Percentiles rank a stretch among this genome's conserved stretches.
These are phyloP conservation scores for Tinea trinotella DNA, from an alignment of 2,888 invertebrate species.

Conservation along the genomic window DNA sequence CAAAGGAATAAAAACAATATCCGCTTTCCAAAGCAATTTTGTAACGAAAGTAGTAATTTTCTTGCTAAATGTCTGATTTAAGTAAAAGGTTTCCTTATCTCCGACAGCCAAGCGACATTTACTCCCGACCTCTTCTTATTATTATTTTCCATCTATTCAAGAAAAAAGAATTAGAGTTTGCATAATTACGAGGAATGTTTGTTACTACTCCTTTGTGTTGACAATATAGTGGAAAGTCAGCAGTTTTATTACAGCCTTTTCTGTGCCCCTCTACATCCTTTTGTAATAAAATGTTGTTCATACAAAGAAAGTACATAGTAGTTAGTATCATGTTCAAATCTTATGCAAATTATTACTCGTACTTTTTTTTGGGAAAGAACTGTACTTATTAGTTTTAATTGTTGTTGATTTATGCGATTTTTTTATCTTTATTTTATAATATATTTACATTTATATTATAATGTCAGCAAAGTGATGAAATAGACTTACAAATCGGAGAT, in stretches of 20 bases:
- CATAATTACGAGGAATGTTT: not conserved
- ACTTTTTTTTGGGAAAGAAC: too few species aligned
- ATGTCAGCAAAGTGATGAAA: too few species aligned
- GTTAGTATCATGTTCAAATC: too few species aligned
- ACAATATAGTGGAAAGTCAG: not conserved
- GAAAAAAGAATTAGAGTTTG: slow-evolving; percentile 7
- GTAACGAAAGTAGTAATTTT: not conserved
- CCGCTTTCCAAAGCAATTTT: not conserved
- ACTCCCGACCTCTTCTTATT: slow-evolving; percentile 23
- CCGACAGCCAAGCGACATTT: slow-evolving; percentile 24
- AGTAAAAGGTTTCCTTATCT: slow-evolving; percentile 24
- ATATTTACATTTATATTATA: too few species aligned
- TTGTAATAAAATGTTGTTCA: not conserved
- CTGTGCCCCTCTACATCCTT: not conserved
- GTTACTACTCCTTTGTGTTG: not conserved
- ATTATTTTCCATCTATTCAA: slow-evolving; percentile 10
- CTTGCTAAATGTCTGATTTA: slow-evolving; percentile 6
- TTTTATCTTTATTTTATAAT: too few species aligned
- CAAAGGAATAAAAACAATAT: not conserved
- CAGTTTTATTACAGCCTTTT: not conserved
- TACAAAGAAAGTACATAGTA: not conserved
- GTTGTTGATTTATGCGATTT: too few species aligned
- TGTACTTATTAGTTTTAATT: too few species aligned
- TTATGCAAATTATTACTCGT: too few species aligned
- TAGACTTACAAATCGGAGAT: too few species aligned